phyloP scores from a whole-genome alignment of 2,113 vertebrate species.

The Psittacara wagleri region DNA sequence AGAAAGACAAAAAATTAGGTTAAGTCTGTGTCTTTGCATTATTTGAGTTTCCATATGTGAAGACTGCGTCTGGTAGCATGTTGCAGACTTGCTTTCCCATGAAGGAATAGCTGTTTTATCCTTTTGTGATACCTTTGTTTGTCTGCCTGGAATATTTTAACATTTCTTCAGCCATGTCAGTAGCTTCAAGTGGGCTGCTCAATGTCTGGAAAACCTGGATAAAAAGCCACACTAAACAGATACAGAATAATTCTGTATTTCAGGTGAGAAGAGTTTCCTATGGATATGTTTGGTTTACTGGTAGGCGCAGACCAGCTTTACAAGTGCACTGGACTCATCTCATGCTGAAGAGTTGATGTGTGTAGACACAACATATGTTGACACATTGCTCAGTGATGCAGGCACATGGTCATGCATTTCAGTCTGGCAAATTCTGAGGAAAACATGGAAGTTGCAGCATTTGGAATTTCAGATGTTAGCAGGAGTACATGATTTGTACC shows the following conservation, averaged over 20 bases:
- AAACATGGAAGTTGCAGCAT: not conserved
- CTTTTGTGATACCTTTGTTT: not conserved
- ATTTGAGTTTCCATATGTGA: fast-evolving
- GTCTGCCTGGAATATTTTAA: not conserved
- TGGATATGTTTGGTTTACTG: not conserved
- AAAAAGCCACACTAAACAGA: not conserved
- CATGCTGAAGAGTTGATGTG: not conserved
- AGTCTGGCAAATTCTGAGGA: not conserved
- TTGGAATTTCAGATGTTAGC: not conserved
- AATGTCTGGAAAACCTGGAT: not conserved
- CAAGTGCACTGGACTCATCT: not conserved
- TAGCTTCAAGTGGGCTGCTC: not conserved
- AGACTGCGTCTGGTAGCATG: not conserved
- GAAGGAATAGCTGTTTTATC: not conserved
- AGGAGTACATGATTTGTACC: not conserved
- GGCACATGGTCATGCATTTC: not conserved
- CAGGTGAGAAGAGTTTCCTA: not conserved
- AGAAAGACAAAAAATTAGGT: not conserved
- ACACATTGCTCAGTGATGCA: not conserved
- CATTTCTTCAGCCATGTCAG: not conserved
- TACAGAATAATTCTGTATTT: not conserved
- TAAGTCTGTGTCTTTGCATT: not conserved
- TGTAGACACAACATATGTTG: not conserved
- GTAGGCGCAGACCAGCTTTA: not conserved
- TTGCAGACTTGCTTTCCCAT: not conserved